Evolutionary conservation across 2,888 invertebrate species (phyloP), one percentile per base, ranked within the genome.

Genomic region (Ennomos quercinarius): DNA sequence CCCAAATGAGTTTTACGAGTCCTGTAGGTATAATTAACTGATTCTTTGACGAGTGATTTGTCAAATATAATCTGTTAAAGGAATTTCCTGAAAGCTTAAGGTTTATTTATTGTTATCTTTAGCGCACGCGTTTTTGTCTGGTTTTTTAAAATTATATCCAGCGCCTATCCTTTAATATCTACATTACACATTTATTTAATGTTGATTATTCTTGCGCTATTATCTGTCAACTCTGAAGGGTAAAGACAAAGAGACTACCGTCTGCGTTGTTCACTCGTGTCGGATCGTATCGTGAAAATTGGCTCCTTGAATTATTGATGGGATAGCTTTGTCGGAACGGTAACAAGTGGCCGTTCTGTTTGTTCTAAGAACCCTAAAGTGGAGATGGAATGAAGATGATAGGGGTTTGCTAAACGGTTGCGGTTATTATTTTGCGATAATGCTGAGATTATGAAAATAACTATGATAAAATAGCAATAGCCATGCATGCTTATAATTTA

Each of bases 301-400:
- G 63, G 40, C 57, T 57, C 50, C 54, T 66, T 76, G 68, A 68
- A 76, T 76, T 72, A 74, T 73, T 71, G 65, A 74, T 70, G 61
- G 49, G 41, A 46, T 55, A 10, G 39, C 54, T 60, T 50, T 50
- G 54, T 58, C 58, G 52, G 53, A 39, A 39, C 48, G 8, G 39
- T 60, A 60, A 60, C 54, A 41, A 48, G 56, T 45, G 13, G 38
- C 10, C 44, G 46, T 13, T 47, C 46, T 52, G 55, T 56, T 49
- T 56, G 43, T 53, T 61, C 61, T 46, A n/a, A 46, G 61, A 52
- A 57, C 40, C 12, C 36, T 53, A 13, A 52, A 57, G 40, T 12
- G 13, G 27, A 58, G 44, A 53, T 59, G 43, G 12, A 54, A 46
- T 49, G 42, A 49, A 44, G 57, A 46, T 49, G 45, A 49, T 48